Percentiles rank a stretch among this genome's conserved stretches.
Evolutionary conservation across 2,888 invertebrate species (phyloP).

Genomic region (Rhogogaster chlorosoma): DNA sequence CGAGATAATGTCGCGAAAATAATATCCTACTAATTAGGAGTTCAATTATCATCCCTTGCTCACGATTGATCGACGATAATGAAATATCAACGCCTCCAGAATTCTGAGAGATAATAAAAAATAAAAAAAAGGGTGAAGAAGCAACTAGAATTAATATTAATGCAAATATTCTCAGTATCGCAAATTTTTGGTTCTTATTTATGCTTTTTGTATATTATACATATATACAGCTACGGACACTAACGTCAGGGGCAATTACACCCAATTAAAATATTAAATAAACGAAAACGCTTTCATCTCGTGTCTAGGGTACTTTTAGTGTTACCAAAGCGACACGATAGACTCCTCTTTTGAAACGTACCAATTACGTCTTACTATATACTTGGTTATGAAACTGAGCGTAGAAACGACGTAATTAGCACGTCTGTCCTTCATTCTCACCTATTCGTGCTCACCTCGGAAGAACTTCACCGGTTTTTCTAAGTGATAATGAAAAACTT

Average conservation of each 20-base stretch:
- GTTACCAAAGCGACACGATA: conserved; percentile 19
- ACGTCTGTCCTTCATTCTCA: conserved; percentile 58
- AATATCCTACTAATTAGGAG: neutral
- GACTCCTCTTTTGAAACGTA: conserved; percentile 35
- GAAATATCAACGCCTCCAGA: neutral
- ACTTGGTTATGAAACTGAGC: conserved; percentile 36
- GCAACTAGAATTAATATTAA: neutral
- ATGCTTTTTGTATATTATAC: neutral
- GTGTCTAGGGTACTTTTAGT: conserved; percentile 23
- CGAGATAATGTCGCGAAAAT: neutral
- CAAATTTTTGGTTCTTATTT: neutral
- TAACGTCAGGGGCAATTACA: conserved; percentile 18
- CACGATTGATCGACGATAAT: neutral
- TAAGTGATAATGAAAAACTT: conserved; percentile 28
- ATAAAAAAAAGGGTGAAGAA: neutral
- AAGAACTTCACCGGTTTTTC: neutral
- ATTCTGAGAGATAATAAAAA: neutral
- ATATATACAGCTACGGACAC: neutral
- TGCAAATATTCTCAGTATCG: too few relatives aligned
- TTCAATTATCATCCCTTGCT: neutral
- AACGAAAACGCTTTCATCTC: conserved; percentile 34
- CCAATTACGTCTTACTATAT: conserved; percentile 48
- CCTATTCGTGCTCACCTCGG: conserved; percentile 24
- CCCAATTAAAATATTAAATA: conserved; percentile 48
- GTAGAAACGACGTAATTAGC: conserved; percentile 64